These are phyloP conservation scores for Geotrypetes seraphini DNA, from an alignment of 2,797 vertebrate genomes.

Conservation along the genomic window DNA sequence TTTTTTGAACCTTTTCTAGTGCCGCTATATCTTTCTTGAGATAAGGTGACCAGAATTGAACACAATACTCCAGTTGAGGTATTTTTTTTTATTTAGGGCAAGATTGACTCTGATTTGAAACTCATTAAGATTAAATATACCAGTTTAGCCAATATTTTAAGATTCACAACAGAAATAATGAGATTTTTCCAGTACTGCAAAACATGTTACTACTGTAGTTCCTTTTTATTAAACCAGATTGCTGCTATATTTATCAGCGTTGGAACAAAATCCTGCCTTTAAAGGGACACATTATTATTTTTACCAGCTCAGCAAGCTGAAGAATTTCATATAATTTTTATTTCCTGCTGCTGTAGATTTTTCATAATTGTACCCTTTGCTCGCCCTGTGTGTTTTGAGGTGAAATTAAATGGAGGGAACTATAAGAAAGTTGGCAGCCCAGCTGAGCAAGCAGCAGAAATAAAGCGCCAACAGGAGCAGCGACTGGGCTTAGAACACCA, in stretches of 20 bases:
- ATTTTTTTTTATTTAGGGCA: constrained; percentile 20
- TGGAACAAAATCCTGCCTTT: constrained; percentile 13
- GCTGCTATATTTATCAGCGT: constrained; percentile 25
- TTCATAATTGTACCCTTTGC: too few relatives aligned
- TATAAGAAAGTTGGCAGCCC: not conserved
- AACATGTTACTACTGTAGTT: constrained; percentile 6
- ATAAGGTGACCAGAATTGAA: too few relatives aligned
- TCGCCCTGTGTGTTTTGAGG: too few relatives aligned
- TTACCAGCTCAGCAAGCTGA: constrained; percentile 10
- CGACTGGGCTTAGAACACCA: too few relatives aligned
- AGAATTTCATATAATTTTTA: too few relatives aligned
- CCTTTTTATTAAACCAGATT: constrained; percentile 22
- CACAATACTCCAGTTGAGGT: too few relatives aligned
- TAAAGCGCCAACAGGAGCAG: too few relatives aligned
- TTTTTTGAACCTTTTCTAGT: too few relatives aligned
- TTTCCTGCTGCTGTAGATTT: not conserved
- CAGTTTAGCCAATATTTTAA: constrained; percentile 20
- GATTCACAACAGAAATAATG: constrained; percentile 38
- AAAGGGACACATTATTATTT: constrained; percentile 14
- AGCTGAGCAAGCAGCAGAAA: too few relatives aligned
- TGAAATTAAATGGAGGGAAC: not conserved
- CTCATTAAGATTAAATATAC: constrained; percentile 20
- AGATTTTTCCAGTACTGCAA: constrained; percentile 29
- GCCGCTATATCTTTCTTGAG: too few relatives aligned
- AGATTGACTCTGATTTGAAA: constrained; percentile 36